Percentiles rank a stretch among this genome's conserved stretches.
Evolutionary conservation across 2,888 invertebrate genomes (phyloP).

Genomic region (Scrobipalpa atriplicella): DNA sequence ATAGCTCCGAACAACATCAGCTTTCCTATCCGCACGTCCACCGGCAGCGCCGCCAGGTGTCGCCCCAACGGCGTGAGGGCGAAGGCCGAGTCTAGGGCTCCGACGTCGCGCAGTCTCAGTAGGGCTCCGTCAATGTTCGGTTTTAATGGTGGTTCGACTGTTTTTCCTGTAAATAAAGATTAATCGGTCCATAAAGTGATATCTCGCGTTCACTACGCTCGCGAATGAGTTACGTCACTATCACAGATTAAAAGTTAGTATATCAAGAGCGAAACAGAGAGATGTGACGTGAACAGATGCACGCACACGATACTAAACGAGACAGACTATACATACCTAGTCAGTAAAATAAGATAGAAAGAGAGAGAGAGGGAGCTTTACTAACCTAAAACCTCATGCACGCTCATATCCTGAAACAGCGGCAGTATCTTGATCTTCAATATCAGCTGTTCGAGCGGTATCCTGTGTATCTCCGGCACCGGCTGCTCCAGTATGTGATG

Average conservation of each 20-base stretch:
- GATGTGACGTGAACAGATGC: no score
- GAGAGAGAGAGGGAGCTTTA: conserved; percentile 20
- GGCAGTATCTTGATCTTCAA: conserved; percentile 89
- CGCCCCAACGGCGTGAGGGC: conserved; percentile 93
- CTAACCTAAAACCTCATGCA: conserved; percentile 80
- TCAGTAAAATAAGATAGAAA: no score
- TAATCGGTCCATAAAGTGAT: background rate
- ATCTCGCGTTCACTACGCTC: no score
- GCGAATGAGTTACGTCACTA: no score
- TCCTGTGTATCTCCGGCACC: conserved; percentile 94
- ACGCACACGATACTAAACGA: no score
- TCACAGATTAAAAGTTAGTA: no score
- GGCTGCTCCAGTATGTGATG: conserved; percentile 88
- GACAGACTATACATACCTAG: no score
- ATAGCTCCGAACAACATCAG: conserved; percentile 96
- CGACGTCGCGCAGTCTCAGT: conserved; percentile 87
- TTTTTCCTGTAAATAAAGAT: conserved; percentile 76
- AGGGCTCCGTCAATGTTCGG: conserved; percentile 87
- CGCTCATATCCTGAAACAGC: conserved; percentile 69
- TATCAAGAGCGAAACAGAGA: no score
- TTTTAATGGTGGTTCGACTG: conserved; percentile 88
- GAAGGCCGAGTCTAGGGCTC: conserved; percentile 89
- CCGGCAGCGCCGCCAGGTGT: conserved; percentile 93
- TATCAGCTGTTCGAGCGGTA: conserved; percentile 92
- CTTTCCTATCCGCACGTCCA: conserved; percentile 96